A percentile compares a stretch with the other conserved stretches of the same genome.
phyloP scores from a whole-genome alignment of 2,113 vertebrate species.

The Rhinolophus sinicus region DNA sequence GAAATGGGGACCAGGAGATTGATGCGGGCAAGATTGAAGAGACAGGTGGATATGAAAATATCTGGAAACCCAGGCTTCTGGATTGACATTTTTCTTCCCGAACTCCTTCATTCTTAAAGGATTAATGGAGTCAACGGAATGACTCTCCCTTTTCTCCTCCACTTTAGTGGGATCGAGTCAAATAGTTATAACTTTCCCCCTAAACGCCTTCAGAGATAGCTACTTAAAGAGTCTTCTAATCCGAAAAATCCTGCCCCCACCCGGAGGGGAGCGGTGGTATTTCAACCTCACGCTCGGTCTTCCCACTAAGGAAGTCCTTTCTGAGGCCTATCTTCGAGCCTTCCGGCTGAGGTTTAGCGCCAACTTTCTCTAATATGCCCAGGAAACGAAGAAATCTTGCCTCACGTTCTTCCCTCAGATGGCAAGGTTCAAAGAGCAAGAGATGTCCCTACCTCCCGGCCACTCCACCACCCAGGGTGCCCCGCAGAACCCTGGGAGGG shows the following conservation, averaged over 20 bases:
- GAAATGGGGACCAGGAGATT: slow-evolving; percentile 43
- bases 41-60: slow-evolving; percentile 65
- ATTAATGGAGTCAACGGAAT: slow-evolving; percentile 18
- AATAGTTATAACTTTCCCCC: not conserved
- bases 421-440: not conserved
- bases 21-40: not conserved
- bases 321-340: not conserved
- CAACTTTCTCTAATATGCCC: not conserved
- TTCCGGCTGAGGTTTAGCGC: not conserved
- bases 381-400: not conserved
- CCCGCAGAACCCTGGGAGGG: not conserved
- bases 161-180: not conserved
- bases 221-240: not conserved
- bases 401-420: not conserved
- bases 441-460: not conserved
- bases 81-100: slow-evolving; percentile 35
- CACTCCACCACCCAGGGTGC: not conserved
- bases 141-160: slow-evolving; percentile 17
- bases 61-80: slow-evolving; percentile 26
- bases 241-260: not conserved
- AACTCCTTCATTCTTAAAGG: slow-evolving; percentile 51
- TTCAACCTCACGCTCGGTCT: not conserved
- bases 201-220: slow-evolving; percentile 9
- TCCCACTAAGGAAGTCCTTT: not conserved
- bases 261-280: not conserved